Evolutionary conservation across 2,113 vertebrate genomes (phyloP), one percentile per base, ranked within the genome.

Genomic region (Sylvilagus bachmani): DNA sequence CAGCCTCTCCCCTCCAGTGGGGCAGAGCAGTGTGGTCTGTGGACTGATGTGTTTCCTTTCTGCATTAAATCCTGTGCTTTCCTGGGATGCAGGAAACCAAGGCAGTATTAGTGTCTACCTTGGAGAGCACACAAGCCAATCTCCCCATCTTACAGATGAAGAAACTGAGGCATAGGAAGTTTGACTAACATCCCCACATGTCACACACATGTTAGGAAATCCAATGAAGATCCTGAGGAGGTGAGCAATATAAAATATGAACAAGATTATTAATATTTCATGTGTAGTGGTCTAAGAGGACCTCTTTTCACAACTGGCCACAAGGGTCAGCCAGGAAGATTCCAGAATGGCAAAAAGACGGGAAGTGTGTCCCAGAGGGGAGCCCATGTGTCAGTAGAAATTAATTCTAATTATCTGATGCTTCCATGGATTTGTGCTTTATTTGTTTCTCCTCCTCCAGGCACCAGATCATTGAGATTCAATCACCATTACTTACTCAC

Each of bases 21-120:
- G 88, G 85, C 86, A 90, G 11, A 62, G 62, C 88, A 69, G 88
- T 97, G 96, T 96, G 96, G 94, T 96, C 97, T 70, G 27, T 89
- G 69, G 74, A 5, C 85, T 94, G 66, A 83, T 86, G 51, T 83
- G 82, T 96, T 93, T 96, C 79, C 85, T 86, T 91, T 82, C 85
- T 93, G 49, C 21, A 9, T 38, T 88, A 82, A 86, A 90, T 85
- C 87, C 62, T 27, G 38, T 83, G 73, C 49, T 38, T 91, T 86
- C 38, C 53, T 12, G 2, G 67, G 74, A 62, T 38, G 10, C 82
- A 58, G 88, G n/a, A 53, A 86, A 29, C 22, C 33, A 61, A 55
- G 51, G 44, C 62, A 58, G 14, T 1, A 82, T 44, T 44, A 62
- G 64, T 61, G 1, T 81, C 62, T 80, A 3, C 75, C n/a, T 64